Conservation (phyloP, 1,140 invertebrate species). For the Temnothorax curvispinosus region DNA sequence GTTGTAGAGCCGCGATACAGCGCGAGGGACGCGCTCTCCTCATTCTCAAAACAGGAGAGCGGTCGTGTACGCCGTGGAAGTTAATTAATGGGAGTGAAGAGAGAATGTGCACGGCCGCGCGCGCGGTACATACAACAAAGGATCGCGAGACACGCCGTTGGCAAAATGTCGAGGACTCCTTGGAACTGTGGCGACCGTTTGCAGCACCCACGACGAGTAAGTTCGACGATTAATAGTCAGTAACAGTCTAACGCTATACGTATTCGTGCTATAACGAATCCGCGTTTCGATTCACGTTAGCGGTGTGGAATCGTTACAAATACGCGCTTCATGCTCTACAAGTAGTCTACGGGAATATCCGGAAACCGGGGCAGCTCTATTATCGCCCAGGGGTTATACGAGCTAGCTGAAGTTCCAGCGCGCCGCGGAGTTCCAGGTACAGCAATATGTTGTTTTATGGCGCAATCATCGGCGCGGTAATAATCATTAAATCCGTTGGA, state of each 20-base stretch:
- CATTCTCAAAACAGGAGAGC: constrained; percentile 63
- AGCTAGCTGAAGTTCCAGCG: constrained; percentile 69
- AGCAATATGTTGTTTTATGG: constrained; percentile 77
- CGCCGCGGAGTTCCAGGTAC: constrained; percentile 72
- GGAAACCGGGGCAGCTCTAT: constrained; percentile 71
- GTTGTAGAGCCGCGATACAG: constrained; percentile 61
- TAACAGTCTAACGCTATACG: not conserved
- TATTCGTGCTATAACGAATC: not conserved
- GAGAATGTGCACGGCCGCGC: constrained; percentile 13
- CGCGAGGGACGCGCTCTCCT: constrained; percentile 49
- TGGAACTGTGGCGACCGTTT: not conserved
- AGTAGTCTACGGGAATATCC: constrained; percentile 59
- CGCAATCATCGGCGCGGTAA: constrained; percentile 76
- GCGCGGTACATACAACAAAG: constrained; percentile 17
- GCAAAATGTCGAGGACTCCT: not conserved
- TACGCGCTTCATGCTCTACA: constrained; percentile 27
- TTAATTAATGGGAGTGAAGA: constrained; percentile 61
- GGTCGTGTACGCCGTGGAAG: constrained; percentile 39
- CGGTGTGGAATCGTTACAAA: constrained; percentile 32
- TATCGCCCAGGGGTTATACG: constrained; percentile 60
- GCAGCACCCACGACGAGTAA: not conserved
- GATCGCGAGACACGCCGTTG: not conserved
- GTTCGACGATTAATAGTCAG: not conserved
- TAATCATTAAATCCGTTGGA: constrained; percentile 76
- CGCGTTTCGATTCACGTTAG: not conserved